phyloP scores from a whole-genome alignment of 2,113 vertebrate species.

The Otus sunia region DNA sequence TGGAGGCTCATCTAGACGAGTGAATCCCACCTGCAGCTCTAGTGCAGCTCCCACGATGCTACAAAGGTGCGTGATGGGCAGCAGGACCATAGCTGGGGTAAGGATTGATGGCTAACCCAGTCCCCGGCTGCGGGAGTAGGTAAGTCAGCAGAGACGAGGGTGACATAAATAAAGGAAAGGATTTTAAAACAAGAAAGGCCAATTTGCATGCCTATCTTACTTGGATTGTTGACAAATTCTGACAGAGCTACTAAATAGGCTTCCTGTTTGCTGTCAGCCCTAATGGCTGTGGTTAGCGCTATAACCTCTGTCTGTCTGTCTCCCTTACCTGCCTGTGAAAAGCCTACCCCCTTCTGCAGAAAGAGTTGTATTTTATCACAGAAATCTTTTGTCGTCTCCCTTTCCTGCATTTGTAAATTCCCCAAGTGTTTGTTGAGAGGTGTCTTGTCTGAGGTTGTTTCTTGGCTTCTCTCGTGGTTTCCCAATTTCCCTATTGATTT shows the following conservation, averaged over 20 bases:
- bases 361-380: neutral
- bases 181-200: neutral
- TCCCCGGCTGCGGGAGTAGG: neutral
- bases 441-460: neutral
- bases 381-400: neutral
- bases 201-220: neutral
- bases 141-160: neutral
- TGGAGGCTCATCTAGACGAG: neutral
- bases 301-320: neutral
- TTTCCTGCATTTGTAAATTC: neutral
- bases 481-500: neutral
- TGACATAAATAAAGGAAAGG: neutral
- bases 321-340: neutral
- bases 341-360: neutral
- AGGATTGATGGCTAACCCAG: neutral
- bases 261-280: neutral
- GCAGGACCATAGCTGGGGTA: neutral
- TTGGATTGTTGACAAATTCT: neutral
- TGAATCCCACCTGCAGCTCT: neutral
- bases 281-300: neutral
- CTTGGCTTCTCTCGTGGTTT: neutral
- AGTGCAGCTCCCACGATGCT: accelerated
- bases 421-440: accelerated
- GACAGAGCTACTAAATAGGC: neutral
- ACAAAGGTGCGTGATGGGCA: accelerated